phyloP scores from a whole-genome alignment of 2,888 invertebrate genomes.

The Stenchaetothrips biformis region DNA sequence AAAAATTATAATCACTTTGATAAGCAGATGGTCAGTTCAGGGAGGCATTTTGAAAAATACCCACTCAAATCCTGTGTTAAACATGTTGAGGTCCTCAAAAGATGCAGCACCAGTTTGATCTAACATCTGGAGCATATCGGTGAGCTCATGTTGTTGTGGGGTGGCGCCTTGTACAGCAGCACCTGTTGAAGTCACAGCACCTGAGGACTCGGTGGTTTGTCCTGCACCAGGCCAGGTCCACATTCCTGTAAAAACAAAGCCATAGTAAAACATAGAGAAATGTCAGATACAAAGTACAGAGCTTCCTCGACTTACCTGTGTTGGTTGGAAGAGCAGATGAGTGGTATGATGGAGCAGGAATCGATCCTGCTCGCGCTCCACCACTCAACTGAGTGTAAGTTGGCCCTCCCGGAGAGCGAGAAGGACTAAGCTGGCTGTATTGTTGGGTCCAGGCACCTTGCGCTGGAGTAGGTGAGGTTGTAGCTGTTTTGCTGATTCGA shows the following conservation, averaged over 20 bases:
- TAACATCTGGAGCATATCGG: conserved; percentile 81
- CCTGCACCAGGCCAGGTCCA: conserved; percentile 67
- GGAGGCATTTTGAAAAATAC: background rate
- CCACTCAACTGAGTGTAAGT: conserved; percentile 75
- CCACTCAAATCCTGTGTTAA: conserved; percentile 73
- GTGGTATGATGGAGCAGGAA: conserved; percentile 43
- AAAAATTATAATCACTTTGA: background rate
- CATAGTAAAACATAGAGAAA: conserved; percentile 32
- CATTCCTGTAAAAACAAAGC: conserved; percentile 53
- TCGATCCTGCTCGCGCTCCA: conserved; percentile 54
- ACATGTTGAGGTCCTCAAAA: conserved; percentile 89
- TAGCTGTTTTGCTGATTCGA: conserved; percentile 62
- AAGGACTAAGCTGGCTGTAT: conserved; percentile 68
- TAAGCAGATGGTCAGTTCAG: background rate
- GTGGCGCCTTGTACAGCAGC: conserved; percentile 51
- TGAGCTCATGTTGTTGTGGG: conserved; percentile 65
- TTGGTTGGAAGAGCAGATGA: conserved; percentile 47
- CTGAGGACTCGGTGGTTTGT: conserved; percentile 44
- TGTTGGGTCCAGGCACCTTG: conserved; percentile 58
- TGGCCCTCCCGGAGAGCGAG: conserved; percentile 76
- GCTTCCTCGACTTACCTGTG: conserved; percentile 38
- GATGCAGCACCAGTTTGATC: conserved; percentile 77
- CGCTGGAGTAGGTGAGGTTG: conserved; percentile 66
- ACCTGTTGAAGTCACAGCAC: conserved; percentile 43
- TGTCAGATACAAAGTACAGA: background rate